Percentiles rank a stretch among this genome's conserved stretches.
Conservation (phyloP, 1,140 invertebrate genomes). For the Goniozus legneri region DNA sequence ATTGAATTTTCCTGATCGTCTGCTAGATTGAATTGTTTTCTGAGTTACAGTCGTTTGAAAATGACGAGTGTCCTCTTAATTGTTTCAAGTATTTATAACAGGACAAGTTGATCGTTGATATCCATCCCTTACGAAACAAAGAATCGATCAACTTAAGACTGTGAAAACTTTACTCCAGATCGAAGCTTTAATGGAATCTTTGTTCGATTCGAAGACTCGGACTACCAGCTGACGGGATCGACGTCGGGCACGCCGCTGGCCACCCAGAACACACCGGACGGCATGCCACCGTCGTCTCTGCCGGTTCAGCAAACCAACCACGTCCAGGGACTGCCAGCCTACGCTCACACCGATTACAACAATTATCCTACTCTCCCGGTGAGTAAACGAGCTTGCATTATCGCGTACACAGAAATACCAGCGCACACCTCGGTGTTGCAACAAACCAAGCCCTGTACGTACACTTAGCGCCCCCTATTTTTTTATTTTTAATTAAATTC, state of each 20-base stretch:
- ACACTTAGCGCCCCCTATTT: neutral
- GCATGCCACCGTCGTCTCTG: conserved; percentile 42
- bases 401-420: neutral
- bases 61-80: too few species aligned
- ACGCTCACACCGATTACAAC: conserved; percentile 46
- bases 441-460: neutral
- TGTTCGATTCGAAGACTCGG: too few species aligned
- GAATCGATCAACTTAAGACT: too few species aligned
- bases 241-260: conserved; percentile 57
- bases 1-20: too few species aligned
- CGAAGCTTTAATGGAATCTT: too few species aligned
- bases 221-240: conserved; percentile 62
- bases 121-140: too few species aligned
- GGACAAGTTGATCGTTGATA: too few species aligned
- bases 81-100: too few species aligned
- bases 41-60: too few species aligned
- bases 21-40: too few species aligned
- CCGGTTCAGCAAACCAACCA: conserved; percentile 44
- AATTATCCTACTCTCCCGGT: conserved; percentile 53
- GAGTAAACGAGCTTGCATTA: conserved; percentile 21
- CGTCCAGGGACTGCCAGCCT: conserved; percentile 38
- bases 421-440: neutral
- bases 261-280: conserved; percentile 47
- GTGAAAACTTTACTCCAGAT: too few species aligned
- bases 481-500: conserved; percentile 12